These are phyloP conservation scores for Drosophila cardini DNA, from an alignment of 1,140 invertebrate species.

Conservation along the genomic window DNA sequence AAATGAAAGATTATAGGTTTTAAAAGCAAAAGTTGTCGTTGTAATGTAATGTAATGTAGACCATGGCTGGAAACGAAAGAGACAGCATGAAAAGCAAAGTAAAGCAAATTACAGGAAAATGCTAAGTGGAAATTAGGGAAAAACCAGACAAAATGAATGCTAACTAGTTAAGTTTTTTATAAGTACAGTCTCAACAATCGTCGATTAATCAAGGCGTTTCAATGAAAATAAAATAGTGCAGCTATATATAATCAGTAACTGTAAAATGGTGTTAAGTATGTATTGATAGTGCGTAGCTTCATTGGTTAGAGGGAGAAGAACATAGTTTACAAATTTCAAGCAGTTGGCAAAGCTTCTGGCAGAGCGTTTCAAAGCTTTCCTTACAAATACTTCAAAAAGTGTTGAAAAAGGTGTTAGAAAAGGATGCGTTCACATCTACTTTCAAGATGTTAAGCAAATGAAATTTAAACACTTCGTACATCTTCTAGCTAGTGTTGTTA, in stretches of 20 bases:
- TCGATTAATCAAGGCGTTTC: too few species aligned
- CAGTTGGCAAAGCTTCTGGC: too few species aligned
- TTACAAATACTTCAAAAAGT: too few species aligned
- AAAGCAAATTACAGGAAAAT: slow-evolving; percentile 2
- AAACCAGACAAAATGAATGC: slow-evolving; percentile 4
- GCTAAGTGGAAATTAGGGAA: slow-evolving; percentile 9
- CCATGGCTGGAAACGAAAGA: slow-evolving; percentile 4
- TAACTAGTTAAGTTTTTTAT: slow-evolving; percentile 1
- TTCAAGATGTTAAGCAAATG: too few species aligned
- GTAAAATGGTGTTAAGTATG: too few species aligned
- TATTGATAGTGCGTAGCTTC: too few species aligned
- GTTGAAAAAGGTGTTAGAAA: too few species aligned
- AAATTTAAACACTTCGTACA: too few species aligned
- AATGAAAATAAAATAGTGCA: too few species aligned
- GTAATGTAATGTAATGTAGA: slow-evolving; percentile 4
- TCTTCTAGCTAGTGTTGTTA: neutral
- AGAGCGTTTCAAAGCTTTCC: too few species aligned
- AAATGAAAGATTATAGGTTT: slow-evolving; percentile 27
- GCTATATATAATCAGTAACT: too few species aligned
- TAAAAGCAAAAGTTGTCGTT: slow-evolving; percentile 12
- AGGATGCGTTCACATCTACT: too few species aligned
- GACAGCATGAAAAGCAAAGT: slow-evolving; percentile 1
- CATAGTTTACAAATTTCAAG: neutral
- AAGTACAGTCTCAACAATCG: neutral
- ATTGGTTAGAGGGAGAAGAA: neutral